A percentile compares a stretch with the other conserved stretches of the same genome.
These are phyloP conservation scores for Nomada ruficornis DNA, from an alignment of 2,888 invertebrate species.

Conservation along the genomic window DNA sequence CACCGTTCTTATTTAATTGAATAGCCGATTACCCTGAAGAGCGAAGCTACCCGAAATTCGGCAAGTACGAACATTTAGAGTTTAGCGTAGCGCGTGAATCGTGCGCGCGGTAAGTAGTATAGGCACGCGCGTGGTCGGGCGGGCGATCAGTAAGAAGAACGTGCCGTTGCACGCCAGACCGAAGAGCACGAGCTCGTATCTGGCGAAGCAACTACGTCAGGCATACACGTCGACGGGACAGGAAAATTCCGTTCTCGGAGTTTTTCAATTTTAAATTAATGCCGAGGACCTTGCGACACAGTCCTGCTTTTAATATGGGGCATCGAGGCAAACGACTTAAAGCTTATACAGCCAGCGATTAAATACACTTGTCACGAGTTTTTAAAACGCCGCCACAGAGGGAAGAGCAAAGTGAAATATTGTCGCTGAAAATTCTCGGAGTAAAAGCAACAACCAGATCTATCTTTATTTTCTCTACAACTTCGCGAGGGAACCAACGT, in stretches of 20 bases:
- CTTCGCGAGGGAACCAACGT: constrained; percentile 22
- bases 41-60: neutral
- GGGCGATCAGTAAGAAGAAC: constrained; percentile 1
- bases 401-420: constrained; percentile 11
- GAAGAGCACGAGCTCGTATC: neutral
- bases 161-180: neutral
- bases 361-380: neutral
- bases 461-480: constrained; percentile 49
- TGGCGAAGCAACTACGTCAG: neutral
- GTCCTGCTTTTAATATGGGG: no score
- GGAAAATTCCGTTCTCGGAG: no score
- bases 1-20: constrained; percentile 21
- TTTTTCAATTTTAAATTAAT: no score
- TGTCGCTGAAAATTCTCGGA: constrained; percentile 1
- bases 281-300: no score
- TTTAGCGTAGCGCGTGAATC: neutral
- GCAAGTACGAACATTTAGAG: neutral
- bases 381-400: neutral
- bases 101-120: constrained; percentile 8
- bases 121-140: constrained; percentile 5
- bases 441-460: constrained; percentile 26
- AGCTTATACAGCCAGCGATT: neutral
- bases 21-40: neutral
- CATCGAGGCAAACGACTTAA: no score
- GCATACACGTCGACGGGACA: neutral